Conservation (phyloP, 1,140 invertebrate genomes). For the Chelonus insularis region DNA sequence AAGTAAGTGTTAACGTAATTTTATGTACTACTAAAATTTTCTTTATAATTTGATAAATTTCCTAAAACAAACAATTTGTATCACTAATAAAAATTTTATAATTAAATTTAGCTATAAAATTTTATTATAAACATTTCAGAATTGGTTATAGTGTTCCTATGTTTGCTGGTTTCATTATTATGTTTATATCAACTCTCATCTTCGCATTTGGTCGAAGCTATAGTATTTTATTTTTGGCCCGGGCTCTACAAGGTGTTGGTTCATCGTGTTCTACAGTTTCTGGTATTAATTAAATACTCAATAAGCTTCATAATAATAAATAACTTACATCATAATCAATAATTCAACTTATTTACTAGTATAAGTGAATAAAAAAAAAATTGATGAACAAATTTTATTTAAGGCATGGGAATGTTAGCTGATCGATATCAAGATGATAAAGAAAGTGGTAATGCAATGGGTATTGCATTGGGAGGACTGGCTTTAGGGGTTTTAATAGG, state of each 20-base stretch:
- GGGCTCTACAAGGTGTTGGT: conserved; percentile 93
- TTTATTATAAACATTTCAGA: conserved; percentile 74
- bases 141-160: conserved; percentile 99
- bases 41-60: too few species aligned
- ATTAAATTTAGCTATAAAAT: conserved; percentile 20
- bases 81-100: too few species aligned
- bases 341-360: conserved; percentile 24
- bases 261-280: conserved; percentile 97
- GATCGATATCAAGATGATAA: conserved; percentile 92
- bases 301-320: too few species aligned
- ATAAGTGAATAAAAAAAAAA: conserved; percentile 8
- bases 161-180: conserved; percentile 97
- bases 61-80: too few species aligned
- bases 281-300: conserved; percentile 59
- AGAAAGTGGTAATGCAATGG: conserved; percentile 97
- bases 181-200: conserved; percentile 97
- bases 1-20: too few species aligned
- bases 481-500: conserved; percentile 94
- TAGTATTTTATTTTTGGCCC: conserved; percentile 85
- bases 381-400: conserved; percentile 1
- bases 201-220: conserved; percentile 96
- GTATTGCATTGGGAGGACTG: conserved; percentile 92
- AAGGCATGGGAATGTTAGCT: conserved; percentile 97
- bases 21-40: too few species aligned
- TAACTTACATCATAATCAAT: too few species aligned